Base-by-base conservation (phyloP, 2,113 vertebrate species). In the Gadus chalcogrammus region DNA sequence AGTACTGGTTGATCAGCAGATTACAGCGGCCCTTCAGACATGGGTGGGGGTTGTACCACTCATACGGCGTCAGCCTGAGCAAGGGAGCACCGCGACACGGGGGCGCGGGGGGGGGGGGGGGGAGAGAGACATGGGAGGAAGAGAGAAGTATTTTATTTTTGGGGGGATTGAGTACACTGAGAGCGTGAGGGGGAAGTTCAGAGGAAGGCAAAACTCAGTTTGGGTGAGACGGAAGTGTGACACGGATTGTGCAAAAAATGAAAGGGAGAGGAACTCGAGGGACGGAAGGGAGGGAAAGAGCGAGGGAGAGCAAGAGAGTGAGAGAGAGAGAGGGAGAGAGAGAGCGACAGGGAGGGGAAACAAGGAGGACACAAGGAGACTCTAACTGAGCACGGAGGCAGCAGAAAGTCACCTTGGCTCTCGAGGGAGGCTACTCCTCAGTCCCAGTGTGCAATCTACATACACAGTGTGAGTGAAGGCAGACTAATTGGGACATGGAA, bases 11-110 rank as follows among this genome's bases (percentile, higher is more conserved):
- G 77, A 99, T 95, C 24, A 99, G 93, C 18, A 99, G 92, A 77
- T 93, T 95, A 84, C 97, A 98, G 20, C 93, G 93, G 18, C 96
- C 97, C 80, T 96, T 96, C 0, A 95, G 92, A 77, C 96, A 99
- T 1, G 96, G 94, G 77, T 98, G 96, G 20, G 97, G 97, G 85
- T 95, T 99, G 91, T 97, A 98, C 97, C 97, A 99, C 87, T 99
- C 97, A 0, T 98, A 99, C 0, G 97, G 97, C 0, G 97, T 98
- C 86, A 99, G 69, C 71, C 97, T 98, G 82, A 17, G 74, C 31
- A 35, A 5, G 8, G 8, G 38, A 69, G 64, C 7, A 81, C 55
- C 42, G 11, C 9, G 24, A 13, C 15, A 13, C 67, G 70, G 16
- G 70, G 70, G 55, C 60, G 62, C 72, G 24, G 13, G 56, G 61